Base-by-base conservation (phyloP, 1,140 invertebrate species). In the Drosophila melanica region DNA sequence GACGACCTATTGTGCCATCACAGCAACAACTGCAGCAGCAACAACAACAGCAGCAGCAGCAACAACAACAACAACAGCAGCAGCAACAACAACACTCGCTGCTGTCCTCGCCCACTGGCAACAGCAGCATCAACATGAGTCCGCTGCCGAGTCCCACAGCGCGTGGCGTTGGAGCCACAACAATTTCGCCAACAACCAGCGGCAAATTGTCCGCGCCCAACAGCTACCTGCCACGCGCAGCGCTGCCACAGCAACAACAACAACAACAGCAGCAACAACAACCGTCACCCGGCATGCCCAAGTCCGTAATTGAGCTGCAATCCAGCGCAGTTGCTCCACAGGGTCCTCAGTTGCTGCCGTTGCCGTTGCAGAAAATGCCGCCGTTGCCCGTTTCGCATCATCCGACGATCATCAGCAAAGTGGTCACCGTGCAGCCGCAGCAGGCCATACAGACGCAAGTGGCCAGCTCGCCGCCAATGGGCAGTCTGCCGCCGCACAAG, bases 341-440 rank as follows among this genome's bases (percentile, higher is more conserved):
- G 65, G 68, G 77, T 2, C 50, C 84, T 1, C 90, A 90, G 12
- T 12, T 79, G 59, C 44, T 90, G 55, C 67, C 90, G 20, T 20
- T 90, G 53, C 75, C 87, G 0, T n/a, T 91, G 53, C 90, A 91
- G 41, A 91, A 91, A 55, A 85, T 91, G 78, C 75, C 86, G 11
- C 74, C 90, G 5, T 57, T 91, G 68, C 63, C 80, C 1, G 75
- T 87, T 33, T 62, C 73, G 2, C 84, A 89, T 70, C 90, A 91
- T 60, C 90, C 90, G 6, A 91, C 90, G 9, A 91, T 91, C 39
- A 91, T 91, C 18, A 91, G 90, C 64, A 91, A 91, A 18, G 90
- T 91, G 12, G 90, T 91, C 0, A 91, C 80, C 0, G 90, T 91
- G 30, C 84, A 87, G 53, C 86, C 90, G 6, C 90, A 90, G 48